A percentile compares a stretch with the other conserved stretches of the same genome.
phyloP scores from a whole-genome alignment of 2,888 invertebrate genomes.

The Dorcus parallelipipedus region DNA sequence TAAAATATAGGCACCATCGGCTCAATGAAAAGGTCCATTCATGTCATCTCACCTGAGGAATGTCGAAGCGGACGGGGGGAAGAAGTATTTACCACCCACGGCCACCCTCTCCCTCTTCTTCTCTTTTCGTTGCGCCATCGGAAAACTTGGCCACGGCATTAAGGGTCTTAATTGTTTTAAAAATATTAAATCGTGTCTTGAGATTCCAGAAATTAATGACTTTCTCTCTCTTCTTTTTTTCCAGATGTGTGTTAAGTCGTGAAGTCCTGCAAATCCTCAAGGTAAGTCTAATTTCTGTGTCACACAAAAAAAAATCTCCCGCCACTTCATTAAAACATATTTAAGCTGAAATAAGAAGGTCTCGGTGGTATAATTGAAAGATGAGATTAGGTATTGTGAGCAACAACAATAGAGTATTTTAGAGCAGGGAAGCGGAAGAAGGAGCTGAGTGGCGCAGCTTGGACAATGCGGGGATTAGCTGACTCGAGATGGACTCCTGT shows the following conservation, averaged over 20 bases:
- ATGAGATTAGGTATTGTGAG: slow-evolving; percentile 36
- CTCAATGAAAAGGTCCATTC: slow-evolving; percentile 37
- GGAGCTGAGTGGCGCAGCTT: slow-evolving; percentile 23
- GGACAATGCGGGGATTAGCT: slow-evolving; percentile 38
- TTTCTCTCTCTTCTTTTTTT: too few relatives aligned
- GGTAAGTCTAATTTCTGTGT: too few relatives aligned
- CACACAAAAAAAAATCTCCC: neutral
- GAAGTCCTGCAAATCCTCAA: too few relatives aligned
- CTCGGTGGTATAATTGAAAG: slow-evolving; percentile 34
- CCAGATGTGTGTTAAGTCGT: too few relatives aligned
- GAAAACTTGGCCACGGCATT: too few relatives aligned
- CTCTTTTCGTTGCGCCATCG: too few relatives aligned
- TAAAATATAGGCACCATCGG: slow-evolving; percentile 29
- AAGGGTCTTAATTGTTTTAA: too few relatives aligned
- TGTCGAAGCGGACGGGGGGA: slow-evolving; percentile 24
- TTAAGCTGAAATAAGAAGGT: slow-evolving; percentile 27
- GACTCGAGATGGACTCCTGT: slow-evolving; percentile 25
- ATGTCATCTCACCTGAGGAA: slow-evolving; percentile 36
- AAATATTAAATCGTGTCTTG: too few relatives aligned
- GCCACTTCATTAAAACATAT: slow-evolving; percentile 33
- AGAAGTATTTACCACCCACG: too few relatives aligned
- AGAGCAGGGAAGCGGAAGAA: slow-evolving; percentile 32
- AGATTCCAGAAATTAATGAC: too few relatives aligned
- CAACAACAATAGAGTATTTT: slow-evolving; percentile 34
- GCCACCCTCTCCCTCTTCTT: too few relatives aligned